These are phyloP conservation scores for Elegia similella DNA, from an alignment of 2,888 invertebrate genomes.

Conservation along the genomic window DNA sequence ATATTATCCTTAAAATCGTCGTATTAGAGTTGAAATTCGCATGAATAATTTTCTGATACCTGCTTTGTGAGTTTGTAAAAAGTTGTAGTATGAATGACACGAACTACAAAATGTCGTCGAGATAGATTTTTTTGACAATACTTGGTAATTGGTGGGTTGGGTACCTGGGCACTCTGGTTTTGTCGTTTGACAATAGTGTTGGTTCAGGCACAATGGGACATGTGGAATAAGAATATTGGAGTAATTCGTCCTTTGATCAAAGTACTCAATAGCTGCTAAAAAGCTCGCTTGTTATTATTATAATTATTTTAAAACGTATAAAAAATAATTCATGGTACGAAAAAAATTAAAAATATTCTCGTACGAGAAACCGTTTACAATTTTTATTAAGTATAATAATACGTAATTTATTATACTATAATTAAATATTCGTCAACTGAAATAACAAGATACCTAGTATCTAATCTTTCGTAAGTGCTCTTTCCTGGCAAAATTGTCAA, in stretches of 20 bases:
- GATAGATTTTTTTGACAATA: conserved; percentile 71
- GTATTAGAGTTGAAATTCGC: conserved; percentile 37
- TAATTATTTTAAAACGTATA: conserved; percentile 6
- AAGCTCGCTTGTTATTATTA: conserved; percentile 20
- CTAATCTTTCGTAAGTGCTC: too few species aligned
- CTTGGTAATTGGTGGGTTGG: conserved; percentile 79
- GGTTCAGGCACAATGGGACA: conserved; percentile 56
- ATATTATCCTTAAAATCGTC: conserved; percentile 2
- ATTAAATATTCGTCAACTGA: too few species aligned
- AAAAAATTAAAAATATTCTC: too few species aligned
- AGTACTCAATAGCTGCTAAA: conserved; percentile 1
- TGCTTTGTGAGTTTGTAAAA: conserved; percentile 26
- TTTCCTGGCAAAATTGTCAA: too few species aligned
- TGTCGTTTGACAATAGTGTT: conserved; percentile 69
- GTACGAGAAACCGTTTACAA: too few species aligned
- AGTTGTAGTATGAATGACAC: conserved; percentile 62
- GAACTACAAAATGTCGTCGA: conserved; percentile 74
- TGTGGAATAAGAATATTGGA: conserved; percentile 60
- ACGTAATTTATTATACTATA: too few species aligned
- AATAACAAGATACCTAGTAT: too few species aligned
- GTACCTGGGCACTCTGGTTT: conserved; percentile 75
- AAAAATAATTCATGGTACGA: neutral
- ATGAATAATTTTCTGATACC: conserved; percentile 14
- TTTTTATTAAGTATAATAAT: too few species aligned
- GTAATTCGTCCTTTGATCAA: conserved; percentile 63